Base-by-base conservation (phyloP, 2,113 vertebrate genomes). In the Lamprotornis superbus region DNA sequence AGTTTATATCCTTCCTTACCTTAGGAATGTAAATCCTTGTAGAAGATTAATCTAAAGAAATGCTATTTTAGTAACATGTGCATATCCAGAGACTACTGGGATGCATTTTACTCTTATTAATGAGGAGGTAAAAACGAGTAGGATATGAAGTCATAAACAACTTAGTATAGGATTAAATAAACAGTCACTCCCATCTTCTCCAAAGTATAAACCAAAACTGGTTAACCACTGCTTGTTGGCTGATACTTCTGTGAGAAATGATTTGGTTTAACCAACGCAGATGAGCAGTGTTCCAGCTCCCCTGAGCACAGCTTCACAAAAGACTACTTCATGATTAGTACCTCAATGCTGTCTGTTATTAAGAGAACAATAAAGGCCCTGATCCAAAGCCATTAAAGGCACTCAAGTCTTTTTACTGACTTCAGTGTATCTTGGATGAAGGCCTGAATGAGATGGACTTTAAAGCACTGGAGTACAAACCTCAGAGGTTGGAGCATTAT, bases 381-480 rank as follows among this genome's bases (percentile, higher is more conserved):
- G 55, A 91, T 95, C 92, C 94, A 96, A 94, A 88, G 75, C 52
- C 68, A 37, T 83, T 96, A 63, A 86, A 92, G 71, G 68, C 82
- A 56, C 39, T 92, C 9, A 67, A 46, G 37, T 71, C 25, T 61
- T 85, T 69, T 83, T 91, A 94, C 71, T 64, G 60, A 81, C n/a
- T 93, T 89, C 18, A 90, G 92, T 95, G 60, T 93, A 92, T 91
- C 71, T 96, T 97, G 96, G 94, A 95, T 94, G 83, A 75, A 92
- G 94, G 85, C 96, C 95, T 94, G 85, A 81, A 37, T 56, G 52
- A 79, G 90, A 67, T 70, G 67, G 76, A 67, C 85, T 93, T 96
- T 78, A 94, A 93, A 93, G 73, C 37, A 11, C 44, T 74, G 42
- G 33, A 73, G 35, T 89, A 73, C 52, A 86, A 92, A 87, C 49